Evolutionary conservation across 2,888 invertebrate species (phyloP), one percentile per base, ranked within the genome.

Genomic region (Synergus japonicus): DNA sequence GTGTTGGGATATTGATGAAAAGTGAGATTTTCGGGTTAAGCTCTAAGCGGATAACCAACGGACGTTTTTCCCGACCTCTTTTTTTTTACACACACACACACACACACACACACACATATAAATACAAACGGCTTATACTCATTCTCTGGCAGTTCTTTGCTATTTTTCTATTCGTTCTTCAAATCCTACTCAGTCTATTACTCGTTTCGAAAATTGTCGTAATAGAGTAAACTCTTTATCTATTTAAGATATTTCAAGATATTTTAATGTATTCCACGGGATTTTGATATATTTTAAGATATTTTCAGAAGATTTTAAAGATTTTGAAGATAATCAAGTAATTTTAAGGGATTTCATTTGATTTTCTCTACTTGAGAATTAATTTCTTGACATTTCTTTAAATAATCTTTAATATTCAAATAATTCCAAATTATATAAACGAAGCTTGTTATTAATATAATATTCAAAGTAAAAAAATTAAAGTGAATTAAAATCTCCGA

Each of bases 1-100:
- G 73, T 73, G 73, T 73, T 73, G 73, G 54, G 54, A 73, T 73
- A 73, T 73, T 73, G 73, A 73, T 54, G 73, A 73, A 73, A 73
- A 73, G 73, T 54, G 73, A 37, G 73, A 73, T 73, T 63, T 73
- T 49, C 54, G 73, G 73, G 73, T 73, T 73, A 73, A 73, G 73
- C 73, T 15, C 54, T 73, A 73, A 73, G 73, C 73, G 73, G 73
- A 73, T 73, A 73, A 73, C 73, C 54, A 54, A 54, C 54, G 37
- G 43, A 18, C 54, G 15, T 54, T 73, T 73, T 73, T 73, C 12
- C 73, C 37, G 73, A 49, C 73, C 73, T 37, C 73, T n/a, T 73
- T 54, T 73, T 73, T 22, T 22, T 22, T 22, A 22, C 22, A 22
- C 1, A 22, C 22, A 22, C 22, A 22, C 22, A 22, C 1, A 22